A percentile compares a stretch with the other conserved stretches of the same genome.
Conservation (phyloP, 2,888 invertebrate species). For the Cerastoderma edule region DNA sequence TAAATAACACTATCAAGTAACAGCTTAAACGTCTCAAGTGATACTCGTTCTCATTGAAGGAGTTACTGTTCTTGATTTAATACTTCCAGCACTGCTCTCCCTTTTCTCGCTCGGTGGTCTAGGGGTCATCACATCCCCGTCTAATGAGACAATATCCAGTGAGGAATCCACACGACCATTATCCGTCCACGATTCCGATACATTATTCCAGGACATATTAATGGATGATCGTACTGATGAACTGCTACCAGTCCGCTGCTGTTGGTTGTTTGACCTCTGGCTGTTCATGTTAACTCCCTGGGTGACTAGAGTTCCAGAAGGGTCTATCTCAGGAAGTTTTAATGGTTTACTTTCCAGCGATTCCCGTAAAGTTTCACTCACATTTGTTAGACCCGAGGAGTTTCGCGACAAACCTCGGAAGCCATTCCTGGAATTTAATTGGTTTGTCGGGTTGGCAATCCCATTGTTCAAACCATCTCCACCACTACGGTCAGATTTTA, state of each 20-base stretch:
- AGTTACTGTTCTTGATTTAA: slow-evolving; percentile 49
- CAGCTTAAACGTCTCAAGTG: too few species aligned
- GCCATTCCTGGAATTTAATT: slow-evolving; percentile 47
- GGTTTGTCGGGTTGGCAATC: background rate
- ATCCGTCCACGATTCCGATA: slow-evolving; percentile 49
- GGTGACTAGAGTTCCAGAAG: slow-evolving; percentile 72
- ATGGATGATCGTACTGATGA: slow-evolving; percentile 43
- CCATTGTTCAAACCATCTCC: too few species aligned
- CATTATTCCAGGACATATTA: slow-evolving; percentile 51
- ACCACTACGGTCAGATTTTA: too few species aligned
- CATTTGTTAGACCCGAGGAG: slow-evolving; percentile 55
- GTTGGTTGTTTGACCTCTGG: slow-evolving; percentile 34
- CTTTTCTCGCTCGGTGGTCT: slow-evolving; percentile 59
- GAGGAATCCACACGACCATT: slow-evolving; percentile 47
- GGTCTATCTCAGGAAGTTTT: slow-evolving; percentile 72
- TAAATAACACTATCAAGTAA: too few species aligned
- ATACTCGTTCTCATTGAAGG: slow-evolving; percentile 21
- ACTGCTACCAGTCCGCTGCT: slow-evolving; percentile 45
- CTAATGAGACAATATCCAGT: slow-evolving; percentile 64
- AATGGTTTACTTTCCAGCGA: slow-evolving; percentile 55
- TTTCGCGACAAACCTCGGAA: slow-evolving; percentile 35
- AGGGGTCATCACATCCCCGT: slow-evolving; percentile 62
- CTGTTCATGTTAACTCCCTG: slow-evolving; percentile 66
- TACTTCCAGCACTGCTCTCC: slow-evolving; percentile 36
- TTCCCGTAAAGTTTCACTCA: slow-evolving; percentile 37